These are phyloP conservation scores for Drosophila fungiperda DNA, from an alignment of 2,888 invertebrate genomes.

Conservation along the genomic window DNA sequence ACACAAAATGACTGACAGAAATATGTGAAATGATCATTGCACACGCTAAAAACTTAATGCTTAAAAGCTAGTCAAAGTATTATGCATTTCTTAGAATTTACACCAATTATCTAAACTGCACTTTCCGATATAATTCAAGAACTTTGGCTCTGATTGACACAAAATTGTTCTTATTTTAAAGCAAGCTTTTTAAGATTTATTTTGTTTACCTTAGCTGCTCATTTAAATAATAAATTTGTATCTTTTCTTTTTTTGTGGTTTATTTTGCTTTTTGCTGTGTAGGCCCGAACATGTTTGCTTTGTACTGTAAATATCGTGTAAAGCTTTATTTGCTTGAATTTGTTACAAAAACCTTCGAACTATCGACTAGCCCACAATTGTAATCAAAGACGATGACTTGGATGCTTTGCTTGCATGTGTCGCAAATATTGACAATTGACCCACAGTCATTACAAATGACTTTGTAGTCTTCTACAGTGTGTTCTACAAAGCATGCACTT, in stretches of 20 bases:
- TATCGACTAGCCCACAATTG: slow-evolving; percentile 56
- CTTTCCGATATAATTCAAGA: too few relatives aligned
- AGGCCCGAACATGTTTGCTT: slow-evolving; percentile 52
- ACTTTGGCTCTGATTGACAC: too few relatives aligned
- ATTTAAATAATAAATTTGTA: background rate
- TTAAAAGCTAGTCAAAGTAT: background rate
- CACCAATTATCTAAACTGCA: too few relatives aligned
- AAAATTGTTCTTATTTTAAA: background rate
- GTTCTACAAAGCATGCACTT: slow-evolving; percentile 55
- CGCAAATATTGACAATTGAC: slow-evolving; percentile 73
- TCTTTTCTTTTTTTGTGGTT: background rate
- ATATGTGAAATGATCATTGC: too few relatives aligned
- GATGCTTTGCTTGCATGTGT: slow-evolving; percentile 65
- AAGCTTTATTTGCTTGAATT: slow-evolving; percentile 69
- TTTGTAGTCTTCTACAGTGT: slow-evolving; percentile 43
- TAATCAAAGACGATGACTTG: slow-evolving; percentile 66
- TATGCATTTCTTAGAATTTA: too few relatives aligned
- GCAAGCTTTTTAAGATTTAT: background rate
- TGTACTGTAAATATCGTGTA: slow-evolving; percentile 68
- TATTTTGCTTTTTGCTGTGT: slow-evolving; percentile 16
- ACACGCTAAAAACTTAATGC: too few relatives aligned
- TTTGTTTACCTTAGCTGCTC: background rate
- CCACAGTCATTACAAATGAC: slow-evolving; percentile 52
- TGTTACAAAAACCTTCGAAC: slow-evolving; percentile 74
- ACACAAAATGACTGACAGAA: background rate